Base-by-base conservation (phyloP, 37 sponge, comb jelly and placozoan genomes). In the Chondrosia reniformis region DNA sequence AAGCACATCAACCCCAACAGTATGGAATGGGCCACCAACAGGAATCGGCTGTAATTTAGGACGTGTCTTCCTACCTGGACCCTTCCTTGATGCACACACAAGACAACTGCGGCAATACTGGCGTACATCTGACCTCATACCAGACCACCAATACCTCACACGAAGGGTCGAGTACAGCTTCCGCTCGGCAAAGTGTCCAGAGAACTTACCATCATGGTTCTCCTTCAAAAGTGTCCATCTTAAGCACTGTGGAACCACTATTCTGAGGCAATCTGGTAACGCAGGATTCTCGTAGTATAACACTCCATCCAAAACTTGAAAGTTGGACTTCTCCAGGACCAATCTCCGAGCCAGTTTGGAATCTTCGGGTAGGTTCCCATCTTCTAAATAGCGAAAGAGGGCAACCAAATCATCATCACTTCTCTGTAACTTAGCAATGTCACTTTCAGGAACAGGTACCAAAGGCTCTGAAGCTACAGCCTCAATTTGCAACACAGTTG, bases 1-100 rank as follows among this genome's bases (percentile, higher is more conserved):
- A 7, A 77, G 45, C 4, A 89, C 76, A 74, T 89, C 89, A n/a
- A 81, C 83, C 0, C 77, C 80, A 58, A 89, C 83, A 19, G 75
- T 63, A 27, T 83, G 83, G 40, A 88, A 88, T 4, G 84, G 88
- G 28, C 76, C 88, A 71, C 87, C 87, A 77, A 87, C 83, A 38
- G 87, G 83, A 22, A 85, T 79, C 1, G 86, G 86, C 7, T 39
- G 66, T 13, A 85, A 75, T 7, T 66, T 71, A 12, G 86, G 80
- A 9, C 33, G 55, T 31, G 31, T 58, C 8, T 24, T 46, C 24
- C 67, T 74, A 25, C 80, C 9, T 25, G 46, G 52, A 5, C 72
- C 78, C 49, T 67, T 76, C 13, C 83, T 36, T 25, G 79, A 46
- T 0, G 79, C 66, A 79, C 85, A 79, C 6, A 56, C 79, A 39